These are phyloP conservation scores for Halocynthia aurantium DNA, from an alignment of 23 tunicate genomes.

Conservation along the genomic window DNA sequence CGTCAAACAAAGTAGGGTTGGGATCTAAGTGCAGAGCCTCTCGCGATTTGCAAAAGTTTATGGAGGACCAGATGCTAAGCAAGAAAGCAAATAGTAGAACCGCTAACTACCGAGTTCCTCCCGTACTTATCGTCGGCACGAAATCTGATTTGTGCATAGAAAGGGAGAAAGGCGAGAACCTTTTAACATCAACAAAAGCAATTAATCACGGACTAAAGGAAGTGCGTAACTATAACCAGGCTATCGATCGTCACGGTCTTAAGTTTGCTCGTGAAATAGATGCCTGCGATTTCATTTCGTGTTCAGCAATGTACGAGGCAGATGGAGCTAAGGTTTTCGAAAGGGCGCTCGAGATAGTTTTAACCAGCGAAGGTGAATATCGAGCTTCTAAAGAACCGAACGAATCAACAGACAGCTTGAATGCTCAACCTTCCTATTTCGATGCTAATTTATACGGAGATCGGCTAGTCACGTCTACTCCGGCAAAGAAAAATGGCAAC, in stretches of 20 bases:
- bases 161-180: too few species aligned
- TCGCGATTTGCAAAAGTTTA: background rate
- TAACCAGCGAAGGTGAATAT: constrained; percentile 12
- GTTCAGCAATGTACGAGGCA: constrained; percentile 12
- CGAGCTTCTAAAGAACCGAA: constrained; percentile 2
- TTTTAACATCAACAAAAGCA: too few species aligned
- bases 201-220: too few species aligned
- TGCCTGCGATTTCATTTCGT: constrained; percentile 13
- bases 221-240: background rate
- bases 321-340: constrained; percentile 10
- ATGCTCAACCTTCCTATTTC: too few species aligned
- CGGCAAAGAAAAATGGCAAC: too few species aligned
- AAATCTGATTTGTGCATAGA: constrained; percentile 6
- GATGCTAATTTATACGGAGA: too few species aligned
- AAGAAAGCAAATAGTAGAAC: background rate
- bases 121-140: constrained; percentile 12
- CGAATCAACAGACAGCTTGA: too few species aligned
- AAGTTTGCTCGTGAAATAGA: constrained; percentile 12
- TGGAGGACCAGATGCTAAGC: background rate
- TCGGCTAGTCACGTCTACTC: too few species aligned
- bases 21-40: background rate
- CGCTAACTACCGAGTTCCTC: background rate
- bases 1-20: background rate
- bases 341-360: constrained; percentile 2
- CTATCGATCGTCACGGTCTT: constrained; percentile 1